Percentiles rank a stretch among this genome's conserved stretches.
phyloP scores from a whole-genome alignment of 2,888 invertebrate species.

The Rhamphomyia laevipes region DNA sequence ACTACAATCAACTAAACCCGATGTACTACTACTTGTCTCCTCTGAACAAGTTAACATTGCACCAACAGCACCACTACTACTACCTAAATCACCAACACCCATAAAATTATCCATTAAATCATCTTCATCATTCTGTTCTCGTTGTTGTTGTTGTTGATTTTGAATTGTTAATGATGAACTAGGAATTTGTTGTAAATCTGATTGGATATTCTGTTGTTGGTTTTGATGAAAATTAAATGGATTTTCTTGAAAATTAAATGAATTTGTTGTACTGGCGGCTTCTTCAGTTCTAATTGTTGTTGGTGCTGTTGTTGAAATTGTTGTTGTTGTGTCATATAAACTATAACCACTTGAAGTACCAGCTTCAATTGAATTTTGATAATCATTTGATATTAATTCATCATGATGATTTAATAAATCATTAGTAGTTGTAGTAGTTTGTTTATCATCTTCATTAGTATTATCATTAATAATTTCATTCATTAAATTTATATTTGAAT shows the following conservation, averaged over 20 bases:
- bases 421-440: background rate
- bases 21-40: slow-evolving; percentile 22
- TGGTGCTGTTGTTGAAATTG: slow-evolving; percentile 10
- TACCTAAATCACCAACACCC: slow-evolving; percentile 14
- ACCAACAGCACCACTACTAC: slow-evolving; percentile 29
- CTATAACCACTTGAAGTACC: background rate
- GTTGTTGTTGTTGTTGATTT: slow-evolving; percentile 7
- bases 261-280: slow-evolving; percentile 9
- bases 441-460: background rate
- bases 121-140: slow-evolving; percentile 5
- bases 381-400: slow-evolving; percentile 9
- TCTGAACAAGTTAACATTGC: slow-evolving; percentile 18
- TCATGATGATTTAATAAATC: slow-evolving; percentile 8
- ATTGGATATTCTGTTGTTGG: background rate
- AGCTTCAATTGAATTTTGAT: background rate
- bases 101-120: slow-evolving; percentile 16
- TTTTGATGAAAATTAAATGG: slow-evolving; percentile 5
- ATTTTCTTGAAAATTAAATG: slow-evolving; percentile 11
- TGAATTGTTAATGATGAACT: slow-evolving; percentile 7
- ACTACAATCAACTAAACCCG: slow-evolving; percentile 32
- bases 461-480: no score
- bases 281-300: slow-evolving; percentile 12
- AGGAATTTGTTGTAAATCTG: slow-evolving; percentile 2
- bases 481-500: no score
- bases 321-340: slow-evolving; percentile 6